Evolutionary conservation across 2,888 invertebrate species (phyloP).

Genomic region (Drosophila nr. perissopoda): DNA sequence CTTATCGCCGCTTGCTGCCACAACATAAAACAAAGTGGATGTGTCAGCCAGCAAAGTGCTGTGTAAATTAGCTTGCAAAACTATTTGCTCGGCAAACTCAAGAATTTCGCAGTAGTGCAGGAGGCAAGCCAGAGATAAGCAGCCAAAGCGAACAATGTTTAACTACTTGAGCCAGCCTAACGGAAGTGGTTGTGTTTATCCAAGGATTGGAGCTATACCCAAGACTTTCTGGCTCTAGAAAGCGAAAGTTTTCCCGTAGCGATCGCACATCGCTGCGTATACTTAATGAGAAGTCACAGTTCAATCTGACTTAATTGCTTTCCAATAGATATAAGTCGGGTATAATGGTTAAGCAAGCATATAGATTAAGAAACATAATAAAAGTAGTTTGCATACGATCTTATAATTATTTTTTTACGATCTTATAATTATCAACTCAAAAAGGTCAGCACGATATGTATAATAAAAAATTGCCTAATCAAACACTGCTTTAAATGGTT

Average conservation of each 20-base stretch:
- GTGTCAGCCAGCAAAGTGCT: conserved; percentile 76
- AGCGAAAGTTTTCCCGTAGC: conserved; percentile 39
- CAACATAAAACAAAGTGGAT: conserved; percentile 52
- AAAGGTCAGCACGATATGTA: neutral
- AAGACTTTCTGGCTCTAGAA: conserved; percentile 16
- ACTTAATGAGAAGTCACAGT: conserved; percentile 57
- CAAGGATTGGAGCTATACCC: conserved; percentile 30
- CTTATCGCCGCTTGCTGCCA: conserved; percentile 68
- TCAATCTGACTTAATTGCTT: conserved; percentile 48
- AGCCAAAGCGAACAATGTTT: conserved; percentile 45
- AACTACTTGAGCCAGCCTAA: conserved; percentile 50
- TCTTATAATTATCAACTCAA: neutral
- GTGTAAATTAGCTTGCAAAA: conserved; percentile 75
- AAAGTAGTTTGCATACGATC: neutral
- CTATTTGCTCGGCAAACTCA: conserved; percentile 61
- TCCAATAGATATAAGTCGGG: conserved; percentile 1
- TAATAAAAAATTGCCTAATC: neutral
- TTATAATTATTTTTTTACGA: neutral
- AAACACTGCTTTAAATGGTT: neutral
- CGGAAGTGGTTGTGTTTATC: conserved; percentile 63
- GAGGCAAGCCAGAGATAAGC: conserved; percentile 33
- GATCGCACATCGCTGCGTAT: conserved; percentile 50
- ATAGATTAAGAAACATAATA: conserved; percentile 1
- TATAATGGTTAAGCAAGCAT: conserved; percentile 2
- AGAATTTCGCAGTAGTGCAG: conserved; percentile 69